phyloP scores from a whole-genome alignment of 1,140 invertebrate genomes.

The Antheraea mylitta region DNA sequence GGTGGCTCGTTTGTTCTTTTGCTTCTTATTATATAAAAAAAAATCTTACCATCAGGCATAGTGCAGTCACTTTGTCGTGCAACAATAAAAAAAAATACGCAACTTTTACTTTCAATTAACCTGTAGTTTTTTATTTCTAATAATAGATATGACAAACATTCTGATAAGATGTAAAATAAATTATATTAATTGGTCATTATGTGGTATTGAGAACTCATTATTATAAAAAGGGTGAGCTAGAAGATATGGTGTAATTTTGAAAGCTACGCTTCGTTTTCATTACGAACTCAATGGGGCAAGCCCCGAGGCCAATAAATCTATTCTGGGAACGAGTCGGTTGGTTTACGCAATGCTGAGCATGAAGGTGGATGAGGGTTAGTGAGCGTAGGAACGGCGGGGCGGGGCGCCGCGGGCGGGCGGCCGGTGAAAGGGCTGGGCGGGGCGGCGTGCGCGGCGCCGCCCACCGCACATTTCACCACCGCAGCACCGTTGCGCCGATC shows the following conservation, averaged over 20 bases:
- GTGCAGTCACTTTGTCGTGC: too few relatives aligned
- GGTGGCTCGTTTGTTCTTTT: too few relatives aligned
- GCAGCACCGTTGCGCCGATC: slow-evolving; percentile 24
- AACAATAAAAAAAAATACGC: too few relatives aligned
- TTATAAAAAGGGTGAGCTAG: too few relatives aligned
- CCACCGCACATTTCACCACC: slow-evolving; percentile 72
- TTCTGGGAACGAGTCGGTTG: slow-evolving; percentile 43
- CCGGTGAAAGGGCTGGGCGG: slow-evolving; percentile 74
- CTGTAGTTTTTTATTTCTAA: too few relatives aligned
- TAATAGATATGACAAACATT: too few relatives aligned
- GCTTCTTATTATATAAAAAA: too few relatives aligned
- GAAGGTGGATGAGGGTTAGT: slow-evolving; percentile 63
- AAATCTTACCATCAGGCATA: too few relatives aligned
- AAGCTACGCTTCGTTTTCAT: slow-evolving; percentile 38
- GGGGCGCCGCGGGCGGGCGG: slow-evolving; percentile 42
- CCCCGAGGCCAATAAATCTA: slow-evolving; percentile 46
- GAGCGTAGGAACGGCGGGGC: slow-evolving; percentile 40
- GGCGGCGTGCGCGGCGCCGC: slow-evolving; percentile 68
- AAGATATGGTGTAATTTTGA: slow-evolving; percentile 35
- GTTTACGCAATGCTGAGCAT: slow-evolving; percentile 51
- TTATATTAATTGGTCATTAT: too few relatives aligned
- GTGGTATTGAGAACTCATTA: too few relatives aligned
- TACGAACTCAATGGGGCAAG: slow-evolving; percentile 45
- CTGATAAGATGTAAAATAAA: not conserved
- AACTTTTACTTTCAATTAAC: too few relatives aligned